Evolutionary conservation across 2,888 invertebrate species (phyloP).

Genomic region (Ecliptopera silaceata): DNA sequence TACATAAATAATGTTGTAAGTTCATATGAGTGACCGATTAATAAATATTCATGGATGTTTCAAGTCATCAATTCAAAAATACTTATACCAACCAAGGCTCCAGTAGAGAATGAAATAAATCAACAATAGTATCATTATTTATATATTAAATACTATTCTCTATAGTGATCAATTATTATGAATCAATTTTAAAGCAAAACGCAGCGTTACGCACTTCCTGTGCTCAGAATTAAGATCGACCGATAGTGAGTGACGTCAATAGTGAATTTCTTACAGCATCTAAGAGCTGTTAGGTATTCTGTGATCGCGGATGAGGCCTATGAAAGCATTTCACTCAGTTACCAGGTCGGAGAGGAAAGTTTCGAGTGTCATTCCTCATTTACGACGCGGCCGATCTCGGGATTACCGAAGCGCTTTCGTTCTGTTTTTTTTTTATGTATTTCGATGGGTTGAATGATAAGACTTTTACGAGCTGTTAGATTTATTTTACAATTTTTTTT

Average conservation of each 20-base stretch:
- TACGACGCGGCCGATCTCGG: constrained; percentile 40
- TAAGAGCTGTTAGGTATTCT: background rate
- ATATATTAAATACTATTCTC: too few relatives aligned
- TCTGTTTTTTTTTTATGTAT: constrained; percentile 11
- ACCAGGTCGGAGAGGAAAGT: constrained; percentile 36
- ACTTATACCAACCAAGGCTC: too few relatives aligned
- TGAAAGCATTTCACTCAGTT: constrained; percentile 40
- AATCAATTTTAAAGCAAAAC: too few relatives aligned
- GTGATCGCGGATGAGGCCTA: constrained; percentile 21
- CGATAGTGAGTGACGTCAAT: background rate
- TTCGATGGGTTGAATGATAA: constrained; percentile 12
- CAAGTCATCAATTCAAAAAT: too few relatives aligned
- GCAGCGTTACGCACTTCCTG: background rate
- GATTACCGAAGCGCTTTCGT: constrained; percentile 30
- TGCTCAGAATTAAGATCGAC: background rate
- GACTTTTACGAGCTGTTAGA: constrained; percentile 15
- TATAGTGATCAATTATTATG: too few relatives aligned
- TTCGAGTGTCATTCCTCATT: constrained; percentile 42
- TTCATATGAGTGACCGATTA: too few relatives aligned
- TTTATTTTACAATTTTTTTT: background rate
- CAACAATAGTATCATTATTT: too few relatives aligned
- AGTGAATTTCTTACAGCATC: background rate
- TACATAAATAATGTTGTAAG: too few relatives aligned
- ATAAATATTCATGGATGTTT: too few relatives aligned
- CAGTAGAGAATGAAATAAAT: too few relatives aligned